Evolutionary conservation across 2,888 invertebrate genomes (phyloP), one percentile per base, ranked within the genome.

Genomic region (Lepidocyrtoides sp.): DNA sequence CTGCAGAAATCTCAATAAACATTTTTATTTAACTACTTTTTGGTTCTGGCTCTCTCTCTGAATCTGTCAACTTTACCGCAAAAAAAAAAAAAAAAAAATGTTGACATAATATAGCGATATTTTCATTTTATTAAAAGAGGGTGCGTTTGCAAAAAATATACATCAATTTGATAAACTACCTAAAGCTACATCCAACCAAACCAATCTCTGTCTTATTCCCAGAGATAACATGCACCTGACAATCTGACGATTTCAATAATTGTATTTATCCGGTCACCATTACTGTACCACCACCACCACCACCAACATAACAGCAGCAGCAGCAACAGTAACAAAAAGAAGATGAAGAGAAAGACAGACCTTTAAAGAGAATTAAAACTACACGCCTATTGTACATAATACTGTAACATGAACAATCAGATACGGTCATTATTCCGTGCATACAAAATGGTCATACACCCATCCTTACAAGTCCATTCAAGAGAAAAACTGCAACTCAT

Each of bases 401-500:
- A 66, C 41, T 69, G 75, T 75, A 75, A 77, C 26, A 48, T 26
- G 48, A 77, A 77, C 77, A 77, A 77, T 77, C 77, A 77, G 77
- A 77, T 77, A 77, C 72, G 72, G 72, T 75, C 75, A 75, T 85
- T 85, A 85, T 69, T 72, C 44, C 41, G 41, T 66, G 12, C 41
- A 29, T 77, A 29, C 14, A 26, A 51, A 29, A 36, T 26, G 4
- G 3, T 77, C 14, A 77, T 77, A 0, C 77, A 77, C 77, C 77
- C 77, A 75, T 41, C 66, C 2, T 17, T 32, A 4, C 12, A 32
- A 69, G 29, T 51, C 69, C 81, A 88, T 88, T 81, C 57, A 81
- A 48, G 48, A 79, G 54, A 29, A 88, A 89, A 89, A 89, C 54
- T 89, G 89, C 89, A 89, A 89, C 44, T 89, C 82, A 89, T 89